phyloP scores from a whole-genome alignment of 2,113 vertebrate genomes.

The Baryphthengus martii region DNA sequence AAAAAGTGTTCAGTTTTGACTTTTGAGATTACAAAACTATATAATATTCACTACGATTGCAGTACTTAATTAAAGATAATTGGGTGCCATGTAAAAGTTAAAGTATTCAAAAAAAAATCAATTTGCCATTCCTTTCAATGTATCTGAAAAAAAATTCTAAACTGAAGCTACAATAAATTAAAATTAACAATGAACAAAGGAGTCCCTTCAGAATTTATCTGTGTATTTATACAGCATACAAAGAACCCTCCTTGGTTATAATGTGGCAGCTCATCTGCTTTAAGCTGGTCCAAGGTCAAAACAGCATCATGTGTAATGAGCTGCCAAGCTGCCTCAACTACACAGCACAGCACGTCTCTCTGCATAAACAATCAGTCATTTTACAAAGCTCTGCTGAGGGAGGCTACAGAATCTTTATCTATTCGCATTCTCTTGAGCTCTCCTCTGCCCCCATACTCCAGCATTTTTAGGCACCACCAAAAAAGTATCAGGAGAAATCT shows the following conservation, averaged over 20 bases:
- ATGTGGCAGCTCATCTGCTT: not conserved
- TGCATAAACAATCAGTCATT: not conserved
- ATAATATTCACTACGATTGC: accelerated
- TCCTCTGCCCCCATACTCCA: not conserved
- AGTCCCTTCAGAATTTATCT: not conserved
- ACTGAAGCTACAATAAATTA: not conserved
- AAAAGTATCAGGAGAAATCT: not conserved
- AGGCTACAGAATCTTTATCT: not conserved
- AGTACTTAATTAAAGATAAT: not conserved
- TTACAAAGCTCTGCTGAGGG: not conserved
- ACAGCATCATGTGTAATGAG: not conserved
- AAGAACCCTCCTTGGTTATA: not conserved
- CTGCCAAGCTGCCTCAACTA: not conserved
- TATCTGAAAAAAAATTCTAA: not conserved
- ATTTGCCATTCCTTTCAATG: not conserved
- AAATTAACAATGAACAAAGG: not conserved
- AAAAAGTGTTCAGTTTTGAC: not conserved
- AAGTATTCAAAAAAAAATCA: not conserved
- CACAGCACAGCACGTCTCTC: no score
- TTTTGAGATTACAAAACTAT: not conserved
- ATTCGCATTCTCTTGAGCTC: not conserved
- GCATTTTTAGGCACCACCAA: not conserved
- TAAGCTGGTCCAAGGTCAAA: not conserved
- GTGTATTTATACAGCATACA: not conserved
- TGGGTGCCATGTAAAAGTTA: not conserved